Conservation (phyloP, 2,888 invertebrate species). For the Deladenus siricidicola region DNA sequence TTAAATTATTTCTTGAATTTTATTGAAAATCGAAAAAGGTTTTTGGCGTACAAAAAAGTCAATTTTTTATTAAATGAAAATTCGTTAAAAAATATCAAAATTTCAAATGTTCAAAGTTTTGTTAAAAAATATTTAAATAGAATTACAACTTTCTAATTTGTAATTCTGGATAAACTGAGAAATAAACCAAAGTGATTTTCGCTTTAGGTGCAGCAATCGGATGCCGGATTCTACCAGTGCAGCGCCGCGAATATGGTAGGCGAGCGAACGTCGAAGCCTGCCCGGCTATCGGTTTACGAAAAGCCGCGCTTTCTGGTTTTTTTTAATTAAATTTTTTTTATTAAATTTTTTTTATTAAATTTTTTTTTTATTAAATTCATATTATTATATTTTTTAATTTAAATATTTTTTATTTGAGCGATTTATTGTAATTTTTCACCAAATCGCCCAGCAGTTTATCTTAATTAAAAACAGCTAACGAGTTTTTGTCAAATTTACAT, state of each 20-base stretch:
- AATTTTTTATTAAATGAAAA: constrained; percentile 1
- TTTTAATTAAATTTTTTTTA: no score
- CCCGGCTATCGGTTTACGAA: constrained; percentile 52
- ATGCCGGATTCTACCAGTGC: constrained; percentile 53
- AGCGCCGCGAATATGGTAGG: constrained; percentile 54
- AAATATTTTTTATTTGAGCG: background rate
- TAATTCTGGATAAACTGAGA: no score
- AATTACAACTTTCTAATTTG: constrained; percentile 1
- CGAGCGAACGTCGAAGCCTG: constrained; percentile 47
- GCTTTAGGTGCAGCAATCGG: constrained; percentile 44
- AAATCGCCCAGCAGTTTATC: no score
- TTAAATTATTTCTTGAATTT: no score
- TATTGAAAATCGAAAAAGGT: no score
- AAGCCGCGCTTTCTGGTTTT: constrained; percentile 50
- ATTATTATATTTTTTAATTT: no score
- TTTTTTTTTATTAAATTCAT: no score
- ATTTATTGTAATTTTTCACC: background rate
- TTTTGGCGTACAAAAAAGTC: background rate
- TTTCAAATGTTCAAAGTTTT: background rate
- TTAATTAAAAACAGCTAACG: no score
- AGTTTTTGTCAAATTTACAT: no score
- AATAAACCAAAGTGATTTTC: constrained; percentile 2
- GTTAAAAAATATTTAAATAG: background rate
- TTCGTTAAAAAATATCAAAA: background rate
- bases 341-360: no score